Evolutionary conservation across 2,113 vertebrate genomes (phyloP).

Genomic region (Dasypus novemcinctus): DNA sequence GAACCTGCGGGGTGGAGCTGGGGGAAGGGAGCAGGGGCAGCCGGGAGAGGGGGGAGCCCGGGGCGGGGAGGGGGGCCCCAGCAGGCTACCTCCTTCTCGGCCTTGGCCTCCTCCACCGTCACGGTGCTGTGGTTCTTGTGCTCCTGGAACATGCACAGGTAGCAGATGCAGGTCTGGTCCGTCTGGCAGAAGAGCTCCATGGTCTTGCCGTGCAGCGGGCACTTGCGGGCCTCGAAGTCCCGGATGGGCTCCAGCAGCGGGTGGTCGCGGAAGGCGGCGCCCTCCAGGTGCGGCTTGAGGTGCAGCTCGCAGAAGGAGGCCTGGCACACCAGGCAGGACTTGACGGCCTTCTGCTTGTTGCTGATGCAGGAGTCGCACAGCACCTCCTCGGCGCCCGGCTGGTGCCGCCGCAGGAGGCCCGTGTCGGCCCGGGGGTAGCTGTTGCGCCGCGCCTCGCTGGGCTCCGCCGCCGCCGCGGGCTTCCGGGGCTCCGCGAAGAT

Average conservation of each 20-base stretch:
- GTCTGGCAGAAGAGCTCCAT: conserved; percentile 94
- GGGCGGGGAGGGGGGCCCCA: fast-evolving
- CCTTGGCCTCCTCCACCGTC: conserved; percentile 88
- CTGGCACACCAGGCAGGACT: conserved; percentile 95
- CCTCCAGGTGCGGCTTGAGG: conserved; percentile 93
- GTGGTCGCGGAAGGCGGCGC: conserved; percentile 95
- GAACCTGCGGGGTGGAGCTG: no score
- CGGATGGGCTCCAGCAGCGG: conserved; percentile 91
- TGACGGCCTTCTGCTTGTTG: conserved; percentile 92
- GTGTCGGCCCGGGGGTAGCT: conserved; percentile 76
- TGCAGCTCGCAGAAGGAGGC: conserved; percentile 95
- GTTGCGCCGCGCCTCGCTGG: conserved; percentile 73
- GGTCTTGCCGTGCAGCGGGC: conserved; percentile 89
- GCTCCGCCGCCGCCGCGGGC: conserved; percentile 76
- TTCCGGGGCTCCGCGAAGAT: conserved; percentile 83
- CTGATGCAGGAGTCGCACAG: conserved; percentile 94
- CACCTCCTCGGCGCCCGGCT: conserved; percentile 84
- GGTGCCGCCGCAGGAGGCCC: conserved; percentile 65
- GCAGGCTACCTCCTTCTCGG: conserved; percentile 86
- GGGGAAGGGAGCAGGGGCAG: background rate
- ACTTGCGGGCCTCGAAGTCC: conserved; percentile 91
- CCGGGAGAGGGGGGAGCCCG: no score
- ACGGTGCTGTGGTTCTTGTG: conserved; percentile 91
- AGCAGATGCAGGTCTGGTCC: conserved; percentile 92
- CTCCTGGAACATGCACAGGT: conserved; percentile 92